Evolutionary conservation across 53 echinoderm and acorn worm genomes (phyloP), one percentile per base, ranked within the genome.

Genomic region (Zoroaster sp.): DNA sequence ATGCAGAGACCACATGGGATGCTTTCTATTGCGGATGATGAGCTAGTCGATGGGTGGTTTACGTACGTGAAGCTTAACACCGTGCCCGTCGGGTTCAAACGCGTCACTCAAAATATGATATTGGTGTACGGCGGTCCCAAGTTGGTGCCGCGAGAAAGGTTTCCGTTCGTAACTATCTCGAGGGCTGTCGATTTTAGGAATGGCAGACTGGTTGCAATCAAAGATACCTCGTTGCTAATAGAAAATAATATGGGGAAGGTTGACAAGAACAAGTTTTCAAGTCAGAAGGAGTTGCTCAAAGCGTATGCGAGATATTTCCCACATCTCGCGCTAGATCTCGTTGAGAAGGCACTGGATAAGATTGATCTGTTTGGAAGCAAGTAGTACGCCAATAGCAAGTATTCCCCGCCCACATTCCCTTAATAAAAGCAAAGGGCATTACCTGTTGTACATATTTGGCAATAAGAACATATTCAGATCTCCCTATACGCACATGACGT

Each of bases 121-220:
- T n/a, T 32, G 0, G 36, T 82, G 4, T 69, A 77, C 53, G 28
- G 31, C 5, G 59, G 37, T 5, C 87, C 66, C 4, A 32, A 75
- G 4, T 10, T 49, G 30, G 1, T 66, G 14, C 42, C 43, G 0
- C 45, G 2, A 20, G 76, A 45, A 20, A 2, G 2, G 28, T 43
- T 75, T 18, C 40, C 40, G 7, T 83, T 90, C 35, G 40, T 83
- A 3, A 35, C 9, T 32, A 65, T 28, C 63, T 11, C 83, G 12
- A 83, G 83, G 23, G 69, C 66, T 12, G 39, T 83, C 0, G 14
- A 23, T 20, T 90, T 55, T 18, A 35, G 40, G 10, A 17, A 90
- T 15, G 59, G 41, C 2, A 73, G 59, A 51, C 25, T 90, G 21
- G 8, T 90, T 1, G 83, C 83, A 4, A 90, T 90, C 43, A 90